Conservation (phyloP, 2,888 invertebrate genomes). For the Panopea generosa region DNA sequence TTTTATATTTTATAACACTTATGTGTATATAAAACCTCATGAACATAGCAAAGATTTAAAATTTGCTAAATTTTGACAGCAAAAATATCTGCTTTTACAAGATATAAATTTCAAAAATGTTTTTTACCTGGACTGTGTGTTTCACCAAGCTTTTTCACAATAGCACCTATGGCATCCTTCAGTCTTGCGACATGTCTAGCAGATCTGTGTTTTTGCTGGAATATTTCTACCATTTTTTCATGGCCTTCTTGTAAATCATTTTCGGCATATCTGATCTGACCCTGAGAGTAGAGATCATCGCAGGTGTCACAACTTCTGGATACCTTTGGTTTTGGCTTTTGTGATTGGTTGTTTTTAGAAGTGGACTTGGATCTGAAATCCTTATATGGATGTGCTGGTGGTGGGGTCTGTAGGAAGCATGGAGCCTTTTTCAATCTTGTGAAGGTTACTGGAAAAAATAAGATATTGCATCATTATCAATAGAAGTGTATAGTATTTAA, state of each 20-base stretch:
- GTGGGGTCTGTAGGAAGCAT: neutral
- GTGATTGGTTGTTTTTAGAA: slow-evolving; percentile 3
- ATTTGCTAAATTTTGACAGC: too few relatives aligned
- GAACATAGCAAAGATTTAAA: too few relatives aligned
- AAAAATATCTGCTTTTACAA: too few relatives aligned
- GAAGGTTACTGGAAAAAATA: too few relatives aligned
- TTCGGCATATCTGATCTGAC: neutral
- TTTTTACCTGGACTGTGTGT: slow-evolving; percentile 51
- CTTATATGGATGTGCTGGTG: neutral
- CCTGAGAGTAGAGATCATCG: slow-evolving; percentile 17
- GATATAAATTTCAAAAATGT: too few relatives aligned
- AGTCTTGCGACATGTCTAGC: slow-evolving; percentile 45
- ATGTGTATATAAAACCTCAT: too few relatives aligned
- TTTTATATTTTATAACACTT: too few relatives aligned
- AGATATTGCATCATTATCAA: too few relatives aligned
- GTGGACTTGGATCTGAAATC: neutral
- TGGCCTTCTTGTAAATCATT: slow-evolving; percentile 42
- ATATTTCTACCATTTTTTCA: slow-evolving; percentile 30
- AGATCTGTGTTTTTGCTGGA: slow-evolving; percentile 47
- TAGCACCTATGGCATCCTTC: slow-evolving; percentile 33
- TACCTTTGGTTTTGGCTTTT: neutral
- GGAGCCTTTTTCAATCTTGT: neutral
- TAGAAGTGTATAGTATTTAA: too few relatives aligned
- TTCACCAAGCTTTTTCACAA: slow-evolving; percentile 46
- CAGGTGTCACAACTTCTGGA: slow-evolving; percentile 22